Evolutionary conservation across 2,888 invertebrate species (phyloP).

Genomic region (Alloplasta piceator): DNA sequence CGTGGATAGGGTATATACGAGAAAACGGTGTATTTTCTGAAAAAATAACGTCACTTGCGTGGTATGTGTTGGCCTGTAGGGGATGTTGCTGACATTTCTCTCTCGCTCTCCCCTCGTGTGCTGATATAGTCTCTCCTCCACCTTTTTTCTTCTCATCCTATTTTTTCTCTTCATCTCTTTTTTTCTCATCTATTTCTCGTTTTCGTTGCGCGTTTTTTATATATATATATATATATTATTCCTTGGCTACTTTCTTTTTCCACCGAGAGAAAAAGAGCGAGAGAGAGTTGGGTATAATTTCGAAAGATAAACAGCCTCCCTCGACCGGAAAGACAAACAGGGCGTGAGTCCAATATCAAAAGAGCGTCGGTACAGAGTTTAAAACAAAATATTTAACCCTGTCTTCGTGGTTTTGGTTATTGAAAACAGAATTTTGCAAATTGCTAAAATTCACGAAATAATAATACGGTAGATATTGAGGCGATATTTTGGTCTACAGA

Average conservation of each 20-base stretch:
- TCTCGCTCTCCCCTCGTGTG: slow-evolving; percentile 30
- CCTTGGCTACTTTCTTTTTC: slow-evolving; percentile 28
- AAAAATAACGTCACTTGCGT: slow-evolving; percentile 77
- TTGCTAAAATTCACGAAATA: no score
- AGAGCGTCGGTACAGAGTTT: neutral
- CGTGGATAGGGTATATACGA: slow-evolving; percentile 52
- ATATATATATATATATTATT: slow-evolving; percentile 25
- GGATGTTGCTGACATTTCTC: slow-evolving; percentile 30
- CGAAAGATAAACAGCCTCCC: slow-evolving; percentile 65
- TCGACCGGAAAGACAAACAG: slow-evolving; percentile 54
- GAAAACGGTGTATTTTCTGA: slow-evolving; percentile 79
- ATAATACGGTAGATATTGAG: no score
- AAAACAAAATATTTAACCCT: no score
- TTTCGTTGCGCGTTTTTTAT: slow-evolving; percentile 36
- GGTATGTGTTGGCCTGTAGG: slow-evolving; percentile 35
- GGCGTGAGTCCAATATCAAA: slow-evolving; percentile 42
- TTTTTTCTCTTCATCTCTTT: slow-evolving; percentile 46
- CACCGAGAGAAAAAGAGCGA: neutral
- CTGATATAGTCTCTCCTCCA: slow-evolving; percentile 48
- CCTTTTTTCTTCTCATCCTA: slow-evolving; percentile 35
- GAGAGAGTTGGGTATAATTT: slow-evolving; percentile 64
- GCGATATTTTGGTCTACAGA: no score
- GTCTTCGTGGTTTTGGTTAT: no score
- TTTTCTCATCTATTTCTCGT: slow-evolving; percentile 37
- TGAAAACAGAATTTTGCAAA: no score